A percentile compares a stretch with the other conserved stretches of the same genome.
Conservation (phyloP, 35 echinoderm and acorn worm species). For the Ophiothrix spiculata region DNA sequence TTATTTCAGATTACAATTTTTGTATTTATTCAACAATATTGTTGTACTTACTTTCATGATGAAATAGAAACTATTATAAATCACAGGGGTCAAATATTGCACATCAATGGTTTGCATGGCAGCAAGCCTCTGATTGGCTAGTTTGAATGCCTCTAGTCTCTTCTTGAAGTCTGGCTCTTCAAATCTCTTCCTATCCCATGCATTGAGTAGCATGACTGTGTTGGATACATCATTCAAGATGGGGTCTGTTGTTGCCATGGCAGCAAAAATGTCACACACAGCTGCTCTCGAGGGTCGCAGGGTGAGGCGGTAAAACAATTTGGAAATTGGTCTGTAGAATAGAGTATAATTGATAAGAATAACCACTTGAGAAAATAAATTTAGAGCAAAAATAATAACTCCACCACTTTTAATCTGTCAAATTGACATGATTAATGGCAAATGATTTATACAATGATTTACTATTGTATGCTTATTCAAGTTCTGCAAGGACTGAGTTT, state of each 20-base stretch:
- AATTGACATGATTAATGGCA: too few relatives aligned
- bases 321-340: slow-evolving; percentile 50
- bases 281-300: slow-evolving; percentile 41
- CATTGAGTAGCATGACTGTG: slow-evolving; percentile 53
- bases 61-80: slow-evolving; percentile 92
- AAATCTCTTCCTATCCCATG: slow-evolving; percentile 77
- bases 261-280: slow-evolving; percentile 59
- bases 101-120: slow-evolving; percentile 47
- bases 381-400: too few relatives aligned
- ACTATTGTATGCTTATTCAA: too few relatives aligned
- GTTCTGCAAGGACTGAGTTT: too few relatives aligned
- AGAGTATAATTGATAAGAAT: too few relatives aligned
- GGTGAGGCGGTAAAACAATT: slow-evolving; percentile 61
- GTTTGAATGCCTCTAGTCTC: slow-evolving; percentile 61
- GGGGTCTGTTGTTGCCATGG: slow-evolving; percentile 61
- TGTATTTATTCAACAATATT: neutral
- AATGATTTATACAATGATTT: too few relatives aligned
- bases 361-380: too few relatives aligned
- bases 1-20: neutral
- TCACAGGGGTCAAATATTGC: slow-evolving; percentile 52
- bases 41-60: slow-evolving; percentile 66
- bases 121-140: slow-evolving; percentile 47
- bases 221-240: slow-evolving; percentile 41
- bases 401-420: too few relatives aligned
- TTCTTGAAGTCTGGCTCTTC: slow-evolving; percentile 75